phyloP scores from a whole-genome alignment of 2,888 invertebrate species.

The Omphaloscelis lunosa region DNA sequence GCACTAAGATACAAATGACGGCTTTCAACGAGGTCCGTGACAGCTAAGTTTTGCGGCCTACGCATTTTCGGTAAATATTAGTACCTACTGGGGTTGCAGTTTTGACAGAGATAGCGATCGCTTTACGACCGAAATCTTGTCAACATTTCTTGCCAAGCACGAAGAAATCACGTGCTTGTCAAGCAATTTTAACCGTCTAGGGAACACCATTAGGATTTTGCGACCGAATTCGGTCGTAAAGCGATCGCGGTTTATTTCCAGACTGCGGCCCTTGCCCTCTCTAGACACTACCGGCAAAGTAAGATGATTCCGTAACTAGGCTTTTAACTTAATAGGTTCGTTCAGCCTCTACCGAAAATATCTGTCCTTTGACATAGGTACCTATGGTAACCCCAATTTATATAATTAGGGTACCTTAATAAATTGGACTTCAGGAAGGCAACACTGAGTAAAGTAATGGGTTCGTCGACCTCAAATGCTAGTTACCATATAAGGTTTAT shows the following conservation, averaged over 20 bases:
- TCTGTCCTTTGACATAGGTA: conserved; percentile 6
- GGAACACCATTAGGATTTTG: too few species aligned
- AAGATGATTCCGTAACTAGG: not conserved
- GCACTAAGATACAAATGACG: too few species aligned
- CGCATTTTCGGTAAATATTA: not conserved
- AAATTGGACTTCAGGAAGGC: conserved; percentile 3
- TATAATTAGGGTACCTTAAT: conserved; percentile 9
- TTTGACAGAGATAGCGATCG: too few species aligned
- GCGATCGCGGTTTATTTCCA: too few species aligned
- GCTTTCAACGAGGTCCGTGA: not conserved
- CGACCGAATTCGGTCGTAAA: too few species aligned
- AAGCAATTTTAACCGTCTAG: too few species aligned
- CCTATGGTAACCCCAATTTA: conserved; percentile 12
- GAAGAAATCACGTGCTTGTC: too few species aligned
- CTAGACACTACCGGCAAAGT: not conserved
- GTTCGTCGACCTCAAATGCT: conserved; percentile 20
- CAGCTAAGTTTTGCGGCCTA: not conserved
- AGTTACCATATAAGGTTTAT: not conserved
- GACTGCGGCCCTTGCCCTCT: not conserved
- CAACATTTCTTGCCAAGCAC: too few species aligned
- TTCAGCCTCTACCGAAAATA: conserved; percentile 15
- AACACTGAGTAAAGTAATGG: conserved; percentile 11
- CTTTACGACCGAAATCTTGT: too few species aligned
- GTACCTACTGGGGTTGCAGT: too few species aligned
- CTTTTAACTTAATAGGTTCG: conserved; percentile 38